Evolutionary conservation across 2,797 vertebrate genomes (phyloP).

Genomic region (Limnodromus scolopaceus): DNA sequence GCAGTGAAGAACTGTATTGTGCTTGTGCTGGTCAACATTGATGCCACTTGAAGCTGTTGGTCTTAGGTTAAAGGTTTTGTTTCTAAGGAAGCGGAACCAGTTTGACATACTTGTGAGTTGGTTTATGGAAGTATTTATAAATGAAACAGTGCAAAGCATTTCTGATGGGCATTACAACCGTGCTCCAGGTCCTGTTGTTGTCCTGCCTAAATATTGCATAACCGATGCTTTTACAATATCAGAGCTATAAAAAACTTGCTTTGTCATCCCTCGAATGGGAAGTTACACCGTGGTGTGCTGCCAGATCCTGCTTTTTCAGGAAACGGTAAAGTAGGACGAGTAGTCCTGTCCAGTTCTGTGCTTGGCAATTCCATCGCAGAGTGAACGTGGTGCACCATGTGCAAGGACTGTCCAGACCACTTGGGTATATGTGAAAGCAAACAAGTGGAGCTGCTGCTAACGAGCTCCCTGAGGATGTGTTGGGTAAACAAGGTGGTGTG

Average conservation of each 20-base stretch:
- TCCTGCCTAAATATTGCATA: not conserved
- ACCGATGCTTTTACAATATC: not conserved
- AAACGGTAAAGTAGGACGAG: not conserved
- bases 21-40: not conserved
- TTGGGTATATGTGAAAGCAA: not conserved
- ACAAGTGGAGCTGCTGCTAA: not conserved
- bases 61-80: not conserved
- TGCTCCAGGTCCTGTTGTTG: not conserved
- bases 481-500: not conserved
- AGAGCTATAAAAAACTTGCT: not conserved
- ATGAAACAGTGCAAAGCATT: not conserved
- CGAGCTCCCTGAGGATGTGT: not conserved
- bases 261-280: not conserved
- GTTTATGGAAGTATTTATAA: not conserved
- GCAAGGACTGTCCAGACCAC: not conserved
- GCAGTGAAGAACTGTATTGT: not conserved
- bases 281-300: not conserved
- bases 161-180: not conserved
- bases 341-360: not conserved
- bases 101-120: not conserved
- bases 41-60: not conserved
- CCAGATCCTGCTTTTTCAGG: not conserved
- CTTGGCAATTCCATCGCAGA: not conserved
- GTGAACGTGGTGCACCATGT: rapidly evolving
- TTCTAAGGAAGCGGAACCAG: not conserved